Percentiles rank a stretch among this genome's conserved stretches.
Evolutionary conservation across 1,140 invertebrate genomes (phyloP).

Genomic region (Aphis gossypii): DNA sequence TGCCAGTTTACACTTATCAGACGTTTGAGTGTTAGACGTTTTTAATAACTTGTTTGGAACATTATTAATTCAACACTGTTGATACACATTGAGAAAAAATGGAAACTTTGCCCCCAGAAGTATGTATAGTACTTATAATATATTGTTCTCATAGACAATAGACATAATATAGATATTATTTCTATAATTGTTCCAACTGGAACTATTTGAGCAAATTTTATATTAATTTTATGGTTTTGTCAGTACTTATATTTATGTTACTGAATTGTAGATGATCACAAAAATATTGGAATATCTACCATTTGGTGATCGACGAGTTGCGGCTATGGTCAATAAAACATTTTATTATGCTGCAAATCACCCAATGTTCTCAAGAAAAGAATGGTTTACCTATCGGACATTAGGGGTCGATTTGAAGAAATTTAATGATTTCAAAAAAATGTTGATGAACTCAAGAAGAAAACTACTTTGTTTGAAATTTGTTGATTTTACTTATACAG

Average conservation of each 20-base stretch:
- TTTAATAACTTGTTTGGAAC: not conserved
- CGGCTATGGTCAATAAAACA: not conserved
- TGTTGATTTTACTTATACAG: not conserved
- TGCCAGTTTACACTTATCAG: not conserved
- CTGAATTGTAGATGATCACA: not conserved
- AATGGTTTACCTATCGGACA: not conserved
- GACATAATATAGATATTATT: too few relatives aligned
- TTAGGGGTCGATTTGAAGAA: not conserved
- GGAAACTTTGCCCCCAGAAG: not conserved
- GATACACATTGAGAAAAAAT: not conserved
- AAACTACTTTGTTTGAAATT: not conserved
- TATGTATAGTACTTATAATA: not conserved
- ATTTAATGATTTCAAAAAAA: not conserved
- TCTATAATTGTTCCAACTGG: too few relatives aligned
- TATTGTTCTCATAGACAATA: not conserved
- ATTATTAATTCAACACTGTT: not conserved
- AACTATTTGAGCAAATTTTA: not conserved
- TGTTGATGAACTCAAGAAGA: not conserved
- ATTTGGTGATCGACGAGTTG: not conserved
- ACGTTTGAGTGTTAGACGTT: not conserved
- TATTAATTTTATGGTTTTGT: too few relatives aligned
- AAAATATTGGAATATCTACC: not conserved
- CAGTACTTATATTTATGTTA: too few relatives aligned
- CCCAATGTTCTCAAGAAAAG: not conserved
- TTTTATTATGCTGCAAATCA: not conserved